Evolutionary conservation across 2,888 invertebrate genomes (phyloP), one percentile per base, ranked within the genome.

Genomic region (Dioctria rufipes): DNA sequence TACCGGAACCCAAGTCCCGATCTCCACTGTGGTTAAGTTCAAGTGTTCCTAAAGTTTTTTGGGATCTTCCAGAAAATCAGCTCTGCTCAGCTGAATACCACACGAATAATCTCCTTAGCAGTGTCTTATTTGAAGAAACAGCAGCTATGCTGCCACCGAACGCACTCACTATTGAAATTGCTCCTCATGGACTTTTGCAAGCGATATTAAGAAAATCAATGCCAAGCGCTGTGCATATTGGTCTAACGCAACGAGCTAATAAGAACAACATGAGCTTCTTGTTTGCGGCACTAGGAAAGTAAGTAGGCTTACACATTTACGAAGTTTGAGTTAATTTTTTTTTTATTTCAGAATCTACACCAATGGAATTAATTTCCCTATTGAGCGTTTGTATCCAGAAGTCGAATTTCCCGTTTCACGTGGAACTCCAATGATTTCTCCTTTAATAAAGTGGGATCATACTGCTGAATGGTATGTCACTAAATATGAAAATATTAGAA

Each of bases 401-500:
- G 90, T 96, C 0, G 86, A 92, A 61, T 96, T 93, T 88, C 98
- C 98, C 0, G 98, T 98, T 1, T 94, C 96, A 0, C 91, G 94
- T 46, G 94, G 95, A 2, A 98, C 98, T 0, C 94, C 95, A 0
- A 95, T 95, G 92, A 91, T 98, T 65, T 92, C 95, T 0, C 94
- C 96, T 4, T 89, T 95, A 3, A 92, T 98, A n/a, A 92, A 92
- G 83, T 98, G 98, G 97, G 95, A 98, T 84, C 97, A 98, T 85
- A 91, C 92, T 25, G 92, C 93, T 82, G 92, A 94, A 82, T 95
- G 95, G 94, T 93, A 92, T 84, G 93, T 94, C 1, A 92, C 93
- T 0, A 91, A 92, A 66, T 94, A 93, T 86, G 92, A 91, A 83
- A 92, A 92, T 61, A 92, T 93, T 86, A 92, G 93, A 85, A 93